Conservation (phyloP, 2,113 vertebrate species). For the Eira barbara region DNA sequence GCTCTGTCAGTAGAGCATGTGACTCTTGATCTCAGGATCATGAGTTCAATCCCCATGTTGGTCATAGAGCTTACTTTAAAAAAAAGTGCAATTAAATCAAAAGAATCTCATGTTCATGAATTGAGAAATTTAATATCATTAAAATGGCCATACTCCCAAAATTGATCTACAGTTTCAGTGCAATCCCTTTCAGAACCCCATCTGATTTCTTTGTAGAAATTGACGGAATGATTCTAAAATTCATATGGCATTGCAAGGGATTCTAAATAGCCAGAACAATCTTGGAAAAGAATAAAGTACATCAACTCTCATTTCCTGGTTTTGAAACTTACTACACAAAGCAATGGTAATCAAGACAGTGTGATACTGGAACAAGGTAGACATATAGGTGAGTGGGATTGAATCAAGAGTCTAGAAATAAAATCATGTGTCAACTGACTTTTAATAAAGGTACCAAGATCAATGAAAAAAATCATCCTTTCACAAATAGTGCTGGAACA, state of each 20-base stretch:
- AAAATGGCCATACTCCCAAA: not conserved
- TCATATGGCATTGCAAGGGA: not conserved
- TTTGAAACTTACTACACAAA: not conserved
- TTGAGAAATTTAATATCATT: not conserved
- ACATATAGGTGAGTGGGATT: not conserved
- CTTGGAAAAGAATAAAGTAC: not conserved
- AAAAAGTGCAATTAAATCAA: not conserved
- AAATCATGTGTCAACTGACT: not conserved
- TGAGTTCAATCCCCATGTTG: not conserved
- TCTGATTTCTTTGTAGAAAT: not conserved
- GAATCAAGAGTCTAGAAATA: not conserved
- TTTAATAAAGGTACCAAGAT: not conserved
- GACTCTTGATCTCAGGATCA: not conserved
- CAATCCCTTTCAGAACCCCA: not conserved
- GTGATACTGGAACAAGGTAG: not conserved
- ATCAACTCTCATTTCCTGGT: not conserved
- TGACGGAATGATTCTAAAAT: not conserved
- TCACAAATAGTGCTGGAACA: not conserved
- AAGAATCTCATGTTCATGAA: not conserved
- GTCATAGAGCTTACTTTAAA: not conserved
- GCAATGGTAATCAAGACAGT: not conserved
- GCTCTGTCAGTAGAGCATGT: not conserved
- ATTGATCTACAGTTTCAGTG: not conserved
- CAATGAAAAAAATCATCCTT: not conserved
- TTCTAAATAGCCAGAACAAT: not conserved